Conservation (phyloP, 2,113 vertebrate species). For the Onychostoma macrolepis region DNA sequence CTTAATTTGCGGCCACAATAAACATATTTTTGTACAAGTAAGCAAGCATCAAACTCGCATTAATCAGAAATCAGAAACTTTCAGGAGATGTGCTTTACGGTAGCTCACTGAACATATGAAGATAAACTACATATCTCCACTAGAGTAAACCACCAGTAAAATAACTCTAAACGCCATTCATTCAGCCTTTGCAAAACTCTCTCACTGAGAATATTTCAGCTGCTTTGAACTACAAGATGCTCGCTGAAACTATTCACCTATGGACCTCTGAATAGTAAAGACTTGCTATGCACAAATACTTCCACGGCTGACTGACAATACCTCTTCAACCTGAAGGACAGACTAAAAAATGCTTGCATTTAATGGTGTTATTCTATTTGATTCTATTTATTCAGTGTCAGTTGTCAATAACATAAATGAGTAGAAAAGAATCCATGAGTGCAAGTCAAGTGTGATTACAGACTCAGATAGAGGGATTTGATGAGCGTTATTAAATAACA, state of each 20-base stretch:
- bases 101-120: background rate
- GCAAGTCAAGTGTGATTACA: background rate
- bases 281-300: background rate
- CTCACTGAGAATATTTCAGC: conserved; percentile 27
- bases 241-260: conserved; percentile 20
- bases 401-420: conserved; percentile 4
- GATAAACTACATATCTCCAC: conserved; percentile 8
- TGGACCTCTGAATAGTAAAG: conserved; percentile 30
- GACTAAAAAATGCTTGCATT: background rate
- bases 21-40: background rate
- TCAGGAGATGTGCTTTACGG: background rate
- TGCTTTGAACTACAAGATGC: background rate
- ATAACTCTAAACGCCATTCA: background rate
- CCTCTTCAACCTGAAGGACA: conserved; percentile 2
- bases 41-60: background rate
- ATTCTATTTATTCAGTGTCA: background rate
- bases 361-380: background rate
- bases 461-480: background rate
- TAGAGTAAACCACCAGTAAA: background rate
- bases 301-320: background rate
- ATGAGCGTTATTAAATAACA: background rate
- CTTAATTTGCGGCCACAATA: too few species aligned
- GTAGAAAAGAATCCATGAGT: background rate
- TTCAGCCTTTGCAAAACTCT: background rate
- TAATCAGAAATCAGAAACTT: background rate